Conservation (phyloP, 2,113 vertebrate species). For the Epinephelus cyanopodus region DNA sequence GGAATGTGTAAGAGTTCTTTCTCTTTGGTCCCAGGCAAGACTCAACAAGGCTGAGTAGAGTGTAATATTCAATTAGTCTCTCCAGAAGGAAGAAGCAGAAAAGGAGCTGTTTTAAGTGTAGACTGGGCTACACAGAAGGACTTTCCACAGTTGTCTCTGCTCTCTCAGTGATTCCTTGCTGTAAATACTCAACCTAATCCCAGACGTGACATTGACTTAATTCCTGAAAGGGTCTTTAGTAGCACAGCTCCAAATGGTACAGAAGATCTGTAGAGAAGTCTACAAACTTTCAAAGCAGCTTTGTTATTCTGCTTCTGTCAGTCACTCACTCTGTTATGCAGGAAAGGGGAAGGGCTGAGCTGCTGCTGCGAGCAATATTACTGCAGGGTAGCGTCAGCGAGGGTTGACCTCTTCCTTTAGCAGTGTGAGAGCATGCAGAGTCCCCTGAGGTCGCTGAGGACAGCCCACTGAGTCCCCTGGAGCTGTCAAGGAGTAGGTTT, state of each 20-base stretch:
- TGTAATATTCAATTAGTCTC: slow-evolving; percentile 39
- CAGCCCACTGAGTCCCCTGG: slow-evolving; percentile 53
- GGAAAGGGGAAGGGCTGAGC: slow-evolving; percentile 58
- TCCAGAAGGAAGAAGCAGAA: slow-evolving; percentile 37
- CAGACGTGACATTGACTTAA: slow-evolving; percentile 8
- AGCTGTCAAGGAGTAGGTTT: slow-evolving; percentile 37
- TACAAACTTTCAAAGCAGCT: slow-evolving; percentile 8
- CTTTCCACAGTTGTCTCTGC: slow-evolving; percentile 32
- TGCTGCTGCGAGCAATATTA: slow-evolving; percentile 38
- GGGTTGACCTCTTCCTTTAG: slow-evolving; percentile 64
- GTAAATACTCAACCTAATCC: slow-evolving; percentile 43
- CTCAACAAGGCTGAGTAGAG: slow-evolving; percentile 54
- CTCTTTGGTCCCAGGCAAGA: slow-evolving; percentile 48
- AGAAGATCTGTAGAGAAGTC: slow-evolving; percentile 11
- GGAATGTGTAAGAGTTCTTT: slow-evolving; percentile 55
- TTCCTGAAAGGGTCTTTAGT: slow-evolving; percentile 27
- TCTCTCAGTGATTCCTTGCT: slow-evolving; percentile 40
- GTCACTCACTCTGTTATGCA: slow-evolving; percentile 28
- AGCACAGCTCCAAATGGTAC: slow-evolving; percentile 11
- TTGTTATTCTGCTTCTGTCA: slow-evolving; percentile 25
- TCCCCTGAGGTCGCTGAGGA: slow-evolving; percentile 64
- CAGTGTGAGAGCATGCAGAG: slow-evolving; percentile 33
- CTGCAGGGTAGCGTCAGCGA: slow-evolving; percentile 37
- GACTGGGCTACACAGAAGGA: slow-evolving; percentile 18
- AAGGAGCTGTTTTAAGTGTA: slow-evolving; percentile 26